Percentiles rank a stretch among this genome's conserved stretches.
phyloP scores from a whole-genome alignment of 1,140 invertebrate species.

The Zaprionus vittiger region DNA sequence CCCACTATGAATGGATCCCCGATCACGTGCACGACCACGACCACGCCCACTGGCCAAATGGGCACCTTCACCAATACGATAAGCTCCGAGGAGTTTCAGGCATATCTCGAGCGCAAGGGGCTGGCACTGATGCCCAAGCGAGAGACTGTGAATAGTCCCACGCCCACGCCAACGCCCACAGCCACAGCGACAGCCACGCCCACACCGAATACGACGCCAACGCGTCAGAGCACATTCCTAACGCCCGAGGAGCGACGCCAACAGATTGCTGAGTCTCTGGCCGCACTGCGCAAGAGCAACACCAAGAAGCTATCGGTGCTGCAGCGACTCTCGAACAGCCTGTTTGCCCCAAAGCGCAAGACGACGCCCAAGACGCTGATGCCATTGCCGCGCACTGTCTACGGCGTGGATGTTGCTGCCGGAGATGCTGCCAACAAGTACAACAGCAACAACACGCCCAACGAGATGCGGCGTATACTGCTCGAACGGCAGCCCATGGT shows the following conservation, averaged over 20 bases:
- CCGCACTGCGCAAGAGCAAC: slow-evolving; percentile 53
- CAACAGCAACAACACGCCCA: slow-evolving; percentile 28
- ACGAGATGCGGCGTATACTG: slow-evolving; percentile 62
- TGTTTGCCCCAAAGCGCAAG: slow-evolving; percentile 72
- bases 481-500: slow-evolving; percentile 47
- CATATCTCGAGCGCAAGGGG: slow-evolving; percentile 78
- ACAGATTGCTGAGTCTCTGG: slow-evolving; percentile 54
- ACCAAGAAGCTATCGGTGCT: slow-evolving; percentile 76
- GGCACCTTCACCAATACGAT: slow-evolving; percentile 81
- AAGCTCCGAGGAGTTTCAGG: slow-evolving; percentile 80
- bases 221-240: slow-evolving; percentile 6
- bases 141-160: slow-evolving; percentile 25
- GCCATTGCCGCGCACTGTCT: slow-evolving; percentile 43
- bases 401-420: not conserved
- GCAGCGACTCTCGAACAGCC: slow-evolving; percentile 71
- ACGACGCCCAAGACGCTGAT: slow-evolving; percentile 56
- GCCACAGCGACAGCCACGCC: slow-evolving; percentile 8
- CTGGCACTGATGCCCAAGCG: slow-evolving; percentile 66
- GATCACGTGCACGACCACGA: not conserved
- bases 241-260: slow-evolving; percentile 48
- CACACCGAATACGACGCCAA: slow-evolving; percentile 14
- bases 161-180: slow-evolving; percentile 19
- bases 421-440: not conserved
- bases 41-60: not conserved
- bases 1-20: not conserved